phyloP scores from a whole-genome alignment of 2,113 vertebrate species.

The Proteles cristata region DNA sequence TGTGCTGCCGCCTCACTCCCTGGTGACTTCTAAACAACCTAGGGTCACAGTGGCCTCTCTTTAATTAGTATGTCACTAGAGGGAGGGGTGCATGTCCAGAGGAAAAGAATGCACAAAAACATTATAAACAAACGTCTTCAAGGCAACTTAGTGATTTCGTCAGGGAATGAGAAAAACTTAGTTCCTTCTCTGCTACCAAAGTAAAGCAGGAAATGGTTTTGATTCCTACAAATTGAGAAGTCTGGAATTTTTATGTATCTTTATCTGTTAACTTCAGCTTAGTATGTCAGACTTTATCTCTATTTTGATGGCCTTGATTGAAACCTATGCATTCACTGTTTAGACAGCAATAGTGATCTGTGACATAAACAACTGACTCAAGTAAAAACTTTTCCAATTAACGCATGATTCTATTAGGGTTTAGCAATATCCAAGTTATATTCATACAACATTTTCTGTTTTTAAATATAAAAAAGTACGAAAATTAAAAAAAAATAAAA shows the following conservation, averaged over 20 bases:
- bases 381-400: neutral
- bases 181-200: conserved; percentile 56
- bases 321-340: conserved; percentile 1
- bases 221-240: conserved; percentile 46
- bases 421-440: conserved; percentile 19
- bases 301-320: neutral
- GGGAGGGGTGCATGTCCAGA: conserved; percentile 81
- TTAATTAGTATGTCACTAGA: conserved; percentile 88
- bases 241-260: conserved; percentile 41
- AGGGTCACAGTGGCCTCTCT: conserved; percentile 84
- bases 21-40: conserved; percentile 84
- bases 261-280: conserved; percentile 52
- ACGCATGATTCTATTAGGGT: neutral
- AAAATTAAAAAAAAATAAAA: conserved; percentile 6
- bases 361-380: neutral
- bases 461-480: conserved; percentile 35
- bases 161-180: conserved; percentile 81
- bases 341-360: neutral
- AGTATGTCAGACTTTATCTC: conserved; percentile 31
- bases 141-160: conserved; percentile 82
- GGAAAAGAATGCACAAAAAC: conserved; percentile 83
- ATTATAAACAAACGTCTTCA: conserved; percentile 85
- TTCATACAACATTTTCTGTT: neutral
- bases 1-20: conserved; percentile 77
- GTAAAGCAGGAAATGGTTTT: conserved; percentile 65